Evolutionary conservation across 2,797 vertebrate species (phyloP), one percentile per base, ranked within the genome.

Genomic region (Sphaeramia orbicularis): DNA sequence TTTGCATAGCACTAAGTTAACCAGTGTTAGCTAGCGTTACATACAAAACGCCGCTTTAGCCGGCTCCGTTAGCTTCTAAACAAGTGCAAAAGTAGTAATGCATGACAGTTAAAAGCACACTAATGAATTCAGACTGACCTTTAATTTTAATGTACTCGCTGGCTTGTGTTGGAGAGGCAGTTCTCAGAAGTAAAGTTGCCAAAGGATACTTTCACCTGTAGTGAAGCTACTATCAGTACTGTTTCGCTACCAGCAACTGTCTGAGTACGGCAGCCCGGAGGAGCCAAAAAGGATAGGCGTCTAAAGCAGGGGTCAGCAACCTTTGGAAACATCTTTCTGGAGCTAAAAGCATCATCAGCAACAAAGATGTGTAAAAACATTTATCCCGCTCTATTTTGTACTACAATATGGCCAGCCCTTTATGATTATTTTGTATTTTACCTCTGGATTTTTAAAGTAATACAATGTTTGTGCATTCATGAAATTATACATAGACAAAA

Each of bases 121-220:
- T 1, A 2, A 7, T 2, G 7, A 4, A 40, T 58, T 67, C 18
- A 27, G 24, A 8, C 8, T 44, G 16, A 12, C 19, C 1, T 58
- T 18, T 13, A 6, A 16, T 54, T 7, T 16, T 4, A 21, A 21
- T 12, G 9, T 30, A 15, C 14, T 3, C 4, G 10, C 15, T 16
- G 30, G 7, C 14, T 40, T 36, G n/a, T 56, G 63, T 12, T n/a
- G 37, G 35, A 60, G 41, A 58, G 27, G 15, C 19, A 38, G 4
- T 36, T 14, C 21, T 42, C 16, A 30, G 10, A 2, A 8, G 30
- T 65, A 81, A 87, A 86, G 69, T 79, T 60, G 11, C 38, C 12
- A 21, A 41, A 82, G 74, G 75, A 37, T 50, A 89, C 78, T 91
- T 92, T 88, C 66, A 90, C 87, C 86, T 92, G 84, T 79, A 63